phyloP scores from a whole-genome alignment of 92 coral and sea anemone genomes.

The Porites cylindrica region DNA sequence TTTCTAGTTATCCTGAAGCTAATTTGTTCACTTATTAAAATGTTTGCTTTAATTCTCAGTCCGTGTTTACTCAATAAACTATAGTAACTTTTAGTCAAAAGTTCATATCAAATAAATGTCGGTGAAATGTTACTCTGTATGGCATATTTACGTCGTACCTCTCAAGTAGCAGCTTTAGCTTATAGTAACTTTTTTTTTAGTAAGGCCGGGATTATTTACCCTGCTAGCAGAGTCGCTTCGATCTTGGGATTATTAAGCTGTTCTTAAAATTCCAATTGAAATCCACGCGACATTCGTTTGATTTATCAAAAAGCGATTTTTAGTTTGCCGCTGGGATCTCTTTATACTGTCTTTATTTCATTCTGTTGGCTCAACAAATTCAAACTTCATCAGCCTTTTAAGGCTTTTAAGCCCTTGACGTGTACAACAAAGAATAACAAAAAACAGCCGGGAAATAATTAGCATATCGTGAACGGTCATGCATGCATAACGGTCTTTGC shows the following conservation, averaged over 20 bases:
- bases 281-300: neutral
- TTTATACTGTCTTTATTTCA: neutral
- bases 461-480: conserved; percentile 9
- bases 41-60: conserved; percentile 4
- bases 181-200: neutral
- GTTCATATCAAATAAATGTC: conserved; percentile 1
- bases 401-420: conserved; percentile 18
- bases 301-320: too few species aligned
- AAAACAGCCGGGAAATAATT: neutral
- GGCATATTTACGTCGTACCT: neutral
- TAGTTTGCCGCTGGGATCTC: neutral
- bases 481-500: conserved; percentile 27
- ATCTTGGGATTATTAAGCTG: conserved; percentile 18
- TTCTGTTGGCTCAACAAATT: conserved; percentile 14
- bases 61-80: conserved; percentile 13
- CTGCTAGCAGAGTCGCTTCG: too few species aligned
- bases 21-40: conserved; percentile 6
- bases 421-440: conserved; percentile 18
- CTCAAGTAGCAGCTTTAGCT: neutral
- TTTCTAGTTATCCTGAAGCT: neutral
- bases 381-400: conserved; percentile 2
- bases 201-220: conserved; percentile 15
- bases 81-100: neutral
- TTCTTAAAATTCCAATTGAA: neutral
- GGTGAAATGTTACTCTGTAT: neutral